phyloP scores from a whole-genome alignment of 2,113 vertebrate species.

The Macroglossus sobrinus region DNA sequence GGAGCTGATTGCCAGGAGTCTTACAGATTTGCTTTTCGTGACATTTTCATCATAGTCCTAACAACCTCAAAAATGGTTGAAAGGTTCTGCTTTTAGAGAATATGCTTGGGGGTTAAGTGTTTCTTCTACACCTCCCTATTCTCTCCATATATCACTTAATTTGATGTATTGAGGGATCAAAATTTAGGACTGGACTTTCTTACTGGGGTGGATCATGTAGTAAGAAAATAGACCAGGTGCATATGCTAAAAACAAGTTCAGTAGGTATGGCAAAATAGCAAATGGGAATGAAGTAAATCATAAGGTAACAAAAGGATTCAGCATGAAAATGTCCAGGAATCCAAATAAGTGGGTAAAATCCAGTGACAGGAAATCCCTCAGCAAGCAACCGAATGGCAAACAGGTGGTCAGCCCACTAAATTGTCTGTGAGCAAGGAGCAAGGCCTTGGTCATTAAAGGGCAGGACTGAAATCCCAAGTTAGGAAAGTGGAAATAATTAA shows the following conservation, averaged over 20 bases:
- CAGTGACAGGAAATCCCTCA: not conserved
- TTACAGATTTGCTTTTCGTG: not conserved
- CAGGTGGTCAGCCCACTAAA: not conserved
- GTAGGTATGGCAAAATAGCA: not conserved
- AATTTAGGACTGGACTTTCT: not conserved
- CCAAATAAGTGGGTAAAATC: not conserved
- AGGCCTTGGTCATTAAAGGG: not conserved
- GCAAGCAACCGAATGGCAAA: not conserved
- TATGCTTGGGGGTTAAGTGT: not conserved
- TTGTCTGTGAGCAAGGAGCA: not conserved
- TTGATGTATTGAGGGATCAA: not conserved
- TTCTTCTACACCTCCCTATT: not conserved
- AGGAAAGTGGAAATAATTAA: not conserved
- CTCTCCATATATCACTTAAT: not conserved
- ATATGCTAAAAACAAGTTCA: not conserved
- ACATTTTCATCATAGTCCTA: not conserved
- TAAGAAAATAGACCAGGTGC: not conserved
- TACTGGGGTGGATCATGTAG: not conserved
- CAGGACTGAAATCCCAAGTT: not conserved
- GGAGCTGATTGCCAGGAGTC: not conserved
- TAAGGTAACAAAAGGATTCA: not conserved
- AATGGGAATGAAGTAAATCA: not conserved
- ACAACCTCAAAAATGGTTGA: not conserved
- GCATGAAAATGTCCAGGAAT: not conserved
- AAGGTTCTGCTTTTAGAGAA: not conserved